These are phyloP conservation scores for Ochropleura leucogaster DNA, from an alignment of 2,888 invertebrate genomes.

Conservation along the genomic window DNA sequence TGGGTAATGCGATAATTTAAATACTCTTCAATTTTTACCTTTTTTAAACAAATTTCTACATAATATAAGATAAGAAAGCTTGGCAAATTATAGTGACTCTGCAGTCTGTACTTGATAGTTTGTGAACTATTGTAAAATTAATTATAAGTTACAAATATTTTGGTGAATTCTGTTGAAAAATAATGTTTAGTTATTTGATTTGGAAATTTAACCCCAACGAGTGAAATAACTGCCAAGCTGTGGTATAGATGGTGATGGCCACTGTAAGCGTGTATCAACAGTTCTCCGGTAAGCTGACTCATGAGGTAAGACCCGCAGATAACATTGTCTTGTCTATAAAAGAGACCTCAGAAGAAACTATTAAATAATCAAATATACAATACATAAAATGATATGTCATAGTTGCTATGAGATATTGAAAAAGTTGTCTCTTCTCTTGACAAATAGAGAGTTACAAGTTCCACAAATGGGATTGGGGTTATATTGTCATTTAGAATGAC, in stretches of 20 bases:
- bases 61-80: background rate
- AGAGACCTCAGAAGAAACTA: background rate
- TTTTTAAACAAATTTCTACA: background rate
- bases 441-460: background rate
- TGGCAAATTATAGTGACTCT: background rate
- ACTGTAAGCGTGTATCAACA: conserved; percentile 52
- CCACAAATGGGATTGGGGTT: no score
- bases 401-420: background rate
- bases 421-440: background rate
- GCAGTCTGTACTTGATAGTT: background rate
- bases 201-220: background rate
- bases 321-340: no score
- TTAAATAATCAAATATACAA: background rate
- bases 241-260: conserved; percentile 56
- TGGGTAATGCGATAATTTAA: conserved; percentile 1
- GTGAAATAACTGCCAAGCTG: no score
- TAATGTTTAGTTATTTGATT: background rate
- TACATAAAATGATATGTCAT: background rate
- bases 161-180: background rate
- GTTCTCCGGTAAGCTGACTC: conserved; percentile 29
- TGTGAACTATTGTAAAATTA: background rate
- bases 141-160: background rate
- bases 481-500: no score
- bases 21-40: background rate
- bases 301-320: conserved; percentile 42